Percentiles rank a stretch among this genome's conserved stretches.
phyloP scores from a whole-genome alignment of 1,140 invertebrate genomes.

The Drosophila melanica region DNA sequence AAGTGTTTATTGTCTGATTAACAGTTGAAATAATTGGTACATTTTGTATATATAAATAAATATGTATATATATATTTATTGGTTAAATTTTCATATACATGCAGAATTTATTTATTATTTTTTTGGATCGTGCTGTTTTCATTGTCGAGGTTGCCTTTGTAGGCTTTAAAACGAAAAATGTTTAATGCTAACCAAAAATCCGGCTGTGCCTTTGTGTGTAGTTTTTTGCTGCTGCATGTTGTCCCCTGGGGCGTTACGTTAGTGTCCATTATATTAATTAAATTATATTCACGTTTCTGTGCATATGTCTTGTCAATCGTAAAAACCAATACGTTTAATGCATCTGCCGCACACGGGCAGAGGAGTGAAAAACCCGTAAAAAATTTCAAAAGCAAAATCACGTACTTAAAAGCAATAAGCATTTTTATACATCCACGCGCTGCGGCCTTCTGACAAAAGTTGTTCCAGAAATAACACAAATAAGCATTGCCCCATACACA shows the following conservation, averaged over 20 bases:
- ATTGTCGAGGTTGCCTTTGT: conserved; percentile 20
- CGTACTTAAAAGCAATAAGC: conserved; percentile 80
- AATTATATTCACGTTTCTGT: conserved; percentile 59
- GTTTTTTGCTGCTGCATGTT: conserved; percentile 1
- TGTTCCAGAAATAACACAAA: conserved; percentile 32
- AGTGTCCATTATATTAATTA: conserved; percentile 75
- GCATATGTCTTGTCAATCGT: conserved; percentile 61
- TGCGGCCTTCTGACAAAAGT: conserved; percentile 41
- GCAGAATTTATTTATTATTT: too few relatives aligned
- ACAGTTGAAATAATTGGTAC: too few relatives aligned
- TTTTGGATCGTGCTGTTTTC: background rate
- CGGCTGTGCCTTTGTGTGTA: conserved; percentile 12
- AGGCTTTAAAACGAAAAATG: conserved; percentile 19
- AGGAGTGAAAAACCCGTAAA: conserved; percentile 36
- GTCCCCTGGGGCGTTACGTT: conserved; percentile 25
- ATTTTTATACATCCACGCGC: conserved; percentile 66
- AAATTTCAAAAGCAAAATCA: conserved; percentile 70
- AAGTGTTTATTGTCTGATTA: too few relatives aligned
- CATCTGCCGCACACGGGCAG: conserved; percentile 43
- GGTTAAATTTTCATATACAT: too few relatives aligned
- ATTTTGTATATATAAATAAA: too few relatives aligned
- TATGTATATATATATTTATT: too few relatives aligned
- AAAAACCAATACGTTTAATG: conserved; percentile 78
- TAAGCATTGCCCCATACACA: conserved; percentile 23
- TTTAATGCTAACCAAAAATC: conserved; percentile 18